phyloP scores from a whole-genome alignment of 2,888 invertebrate species.

The Drosophila recens region DNA sequence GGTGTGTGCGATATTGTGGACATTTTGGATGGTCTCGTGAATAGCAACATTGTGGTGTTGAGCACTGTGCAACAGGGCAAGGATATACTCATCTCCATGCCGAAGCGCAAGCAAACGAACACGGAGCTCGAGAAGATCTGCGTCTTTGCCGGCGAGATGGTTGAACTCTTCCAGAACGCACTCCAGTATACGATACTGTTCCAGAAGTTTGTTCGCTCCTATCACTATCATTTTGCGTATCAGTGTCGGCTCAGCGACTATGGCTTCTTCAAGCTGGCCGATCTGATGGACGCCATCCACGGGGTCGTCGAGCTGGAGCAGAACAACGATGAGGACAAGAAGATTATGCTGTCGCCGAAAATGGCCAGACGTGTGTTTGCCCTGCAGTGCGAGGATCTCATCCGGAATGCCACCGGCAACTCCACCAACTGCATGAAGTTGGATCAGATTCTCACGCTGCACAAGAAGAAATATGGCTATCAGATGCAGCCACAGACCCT shows the following conservation, averaged over 20 bases:
- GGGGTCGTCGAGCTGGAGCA: constrained; percentile 88
- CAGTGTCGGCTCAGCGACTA: constrained; percentile 97
- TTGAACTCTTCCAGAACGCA: constrained; percentile 94
- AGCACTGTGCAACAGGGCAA: constrained; percentile 85
- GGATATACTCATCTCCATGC: constrained; percentile 90
- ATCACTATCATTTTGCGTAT: constrained; percentile 97
- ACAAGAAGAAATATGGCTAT: constrained; percentile 85
- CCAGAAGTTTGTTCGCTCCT: constrained; percentile 96
- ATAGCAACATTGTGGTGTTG: constrained; percentile 89
- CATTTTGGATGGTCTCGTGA: constrained; percentile 89
- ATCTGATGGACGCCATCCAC: constrained; percentile 96
- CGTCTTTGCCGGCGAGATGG: constrained; percentile 94
- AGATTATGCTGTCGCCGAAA: constrained; percentile 82
- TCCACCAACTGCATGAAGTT: constrained; percentile 82
- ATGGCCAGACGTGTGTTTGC: constrained; percentile 84
- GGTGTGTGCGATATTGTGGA: constrained; percentile 94
- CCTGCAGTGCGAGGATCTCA: constrained; percentile 84
- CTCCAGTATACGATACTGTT: constrained; percentile 95
- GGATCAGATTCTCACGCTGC: constrained; percentile 83
- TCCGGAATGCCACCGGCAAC: constrained; percentile 78
- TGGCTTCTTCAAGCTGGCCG: constrained; percentile 96
- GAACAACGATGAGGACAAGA: constrained; percentile 84
- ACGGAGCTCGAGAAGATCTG: constrained; percentile 93
- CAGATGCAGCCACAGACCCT: constrained; percentile 84
- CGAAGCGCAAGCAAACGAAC: constrained; percentile 93